Conservation (phyloP, 2,113 vertebrate genomes). For the Bungarus multicinctus region DNA sequence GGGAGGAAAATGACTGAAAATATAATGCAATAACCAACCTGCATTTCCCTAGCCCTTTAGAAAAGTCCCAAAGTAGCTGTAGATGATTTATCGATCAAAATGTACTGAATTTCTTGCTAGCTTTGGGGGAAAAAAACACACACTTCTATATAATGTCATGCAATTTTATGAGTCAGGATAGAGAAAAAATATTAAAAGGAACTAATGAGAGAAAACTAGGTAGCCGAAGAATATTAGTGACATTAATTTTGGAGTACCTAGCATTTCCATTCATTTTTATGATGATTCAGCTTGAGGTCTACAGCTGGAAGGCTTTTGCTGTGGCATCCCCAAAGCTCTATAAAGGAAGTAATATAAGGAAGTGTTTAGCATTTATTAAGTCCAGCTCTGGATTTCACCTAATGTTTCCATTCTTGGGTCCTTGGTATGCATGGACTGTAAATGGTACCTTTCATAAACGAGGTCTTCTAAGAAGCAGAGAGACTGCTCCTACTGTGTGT, state of each 20-base stretch:
- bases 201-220: conserved; percentile 52
- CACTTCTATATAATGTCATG: conserved; percentile 65
- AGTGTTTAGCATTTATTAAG: conserved; percentile 52
- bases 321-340: conserved; percentile 61
- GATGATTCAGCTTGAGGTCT: conserved; percentile 75
- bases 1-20: conserved; percentile 47
- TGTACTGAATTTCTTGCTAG: conserved; percentile 58
- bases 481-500: conserved; percentile 61
- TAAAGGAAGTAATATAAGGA: conserved; percentile 60
- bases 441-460: conserved; percentile 77
- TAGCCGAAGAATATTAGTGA: not conserved
- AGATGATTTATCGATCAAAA: conserved; percentile 60
- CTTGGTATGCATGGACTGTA: conserved; percentile 65
- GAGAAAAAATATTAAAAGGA: conserved; percentile 61
- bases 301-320: conserved; percentile 63
- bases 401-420: conserved; percentile 64
- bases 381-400: conserved; percentile 63
- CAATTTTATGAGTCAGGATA: conserved; percentile 57
- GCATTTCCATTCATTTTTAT: conserved; percentile 71
- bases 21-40: conserved; percentile 47
- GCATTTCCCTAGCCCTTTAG: conserved; percentile 48
- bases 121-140: conserved; percentile 33
- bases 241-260: conserved; percentile 61
- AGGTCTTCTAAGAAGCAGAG: conserved; percentile 58
- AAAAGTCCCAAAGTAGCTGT: conserved; percentile 65